These are phyloP conservation scores for Cryptophagus acutangulus DNA, from an alignment of 2,888 invertebrate genomes.

Conservation along the genomic window DNA sequence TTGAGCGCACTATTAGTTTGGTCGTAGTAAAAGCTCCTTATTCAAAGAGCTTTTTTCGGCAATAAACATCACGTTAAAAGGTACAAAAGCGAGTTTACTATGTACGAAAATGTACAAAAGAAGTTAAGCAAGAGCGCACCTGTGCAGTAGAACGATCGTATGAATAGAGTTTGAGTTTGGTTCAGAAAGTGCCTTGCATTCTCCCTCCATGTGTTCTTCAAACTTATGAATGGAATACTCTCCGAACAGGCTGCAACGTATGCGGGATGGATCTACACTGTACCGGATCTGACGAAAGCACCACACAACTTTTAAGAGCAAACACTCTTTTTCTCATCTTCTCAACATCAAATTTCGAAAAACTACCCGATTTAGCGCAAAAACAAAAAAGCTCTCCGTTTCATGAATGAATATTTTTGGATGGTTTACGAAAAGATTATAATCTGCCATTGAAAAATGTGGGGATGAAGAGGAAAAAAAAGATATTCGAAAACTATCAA, in stretches of 20 bases:
- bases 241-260: constrained; percentile 38
- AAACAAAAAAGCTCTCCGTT: too few species aligned
- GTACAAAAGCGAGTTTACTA: constrained; percentile 3
- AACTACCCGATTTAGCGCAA: too few species aligned
- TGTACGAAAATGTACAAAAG: background rate
- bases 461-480: too few species aligned
- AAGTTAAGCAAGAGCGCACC: constrained; percentile 17
- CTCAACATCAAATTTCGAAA: too few species aligned
- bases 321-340: too few species aligned
- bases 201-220: constrained; percentile 35
- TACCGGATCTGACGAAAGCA: constrained; percentile 26
- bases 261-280: background rate
- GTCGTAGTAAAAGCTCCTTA: too few species aligned
- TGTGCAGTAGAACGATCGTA: constrained; percentile 22
- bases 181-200: background rate
- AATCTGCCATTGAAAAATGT: too few species aligned
- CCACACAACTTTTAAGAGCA: background rate
- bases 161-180: constrained; percentile 25
- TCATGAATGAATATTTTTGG: too few species aligned
- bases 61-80: background rate
- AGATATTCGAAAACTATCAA: too few species aligned
- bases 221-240: constrained; percentile 54
- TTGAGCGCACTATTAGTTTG: too few species aligned
- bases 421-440: too few species aligned
- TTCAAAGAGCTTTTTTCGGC: too few species aligned